These are phyloP conservation scores for Forbesichthys papilliferus DNA, from an alignment of 2,113 vertebrate genomes.

Conservation along the genomic window DNA sequence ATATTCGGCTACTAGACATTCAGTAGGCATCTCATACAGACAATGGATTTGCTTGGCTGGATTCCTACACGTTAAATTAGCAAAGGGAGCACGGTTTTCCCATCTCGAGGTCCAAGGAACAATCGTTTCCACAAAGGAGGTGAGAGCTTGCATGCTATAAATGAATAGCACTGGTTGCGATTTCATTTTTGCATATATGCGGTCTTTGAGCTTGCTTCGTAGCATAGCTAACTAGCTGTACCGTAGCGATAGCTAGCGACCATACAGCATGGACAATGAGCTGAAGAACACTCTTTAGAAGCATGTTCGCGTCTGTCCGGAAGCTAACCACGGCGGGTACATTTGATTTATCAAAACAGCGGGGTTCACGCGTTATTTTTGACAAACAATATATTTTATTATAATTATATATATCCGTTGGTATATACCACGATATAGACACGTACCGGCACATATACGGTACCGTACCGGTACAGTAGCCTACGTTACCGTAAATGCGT, in stretches of 20 bases:
- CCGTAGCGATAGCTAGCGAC: slow-evolving; percentile 31
- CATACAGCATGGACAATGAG: neutral
- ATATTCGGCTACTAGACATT: slow-evolving; percentile 20
- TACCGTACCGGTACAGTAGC: too few relatives aligned
- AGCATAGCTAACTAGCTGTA: slow-evolving; percentile 47
- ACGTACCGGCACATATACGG: neutral
- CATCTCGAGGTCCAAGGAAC: neutral
- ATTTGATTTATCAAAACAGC: neutral
- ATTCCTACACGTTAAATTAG: neutral
- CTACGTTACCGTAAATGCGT: too few relatives aligned
- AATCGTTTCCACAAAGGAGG: slow-evolving; percentile 27
- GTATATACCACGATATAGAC: neutral
- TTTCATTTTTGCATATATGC: slow-evolving; percentile 23
- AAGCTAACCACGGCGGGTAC: slow-evolving; percentile 8
- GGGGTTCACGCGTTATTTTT: slow-evolving; percentile 3
- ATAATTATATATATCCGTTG: neutral
- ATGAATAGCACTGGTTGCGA: slow-evolving; percentile 2
- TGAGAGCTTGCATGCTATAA: slow-evolving; percentile 33
- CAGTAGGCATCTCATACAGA: slow-evolving; percentile 36
- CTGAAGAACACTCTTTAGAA: neutral
- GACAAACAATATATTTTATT: neutral
- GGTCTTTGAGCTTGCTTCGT: slow-evolving; percentile 52
- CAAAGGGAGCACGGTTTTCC: neutral
- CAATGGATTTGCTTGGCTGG: neutral
- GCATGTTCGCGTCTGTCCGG: neutral